A percentile compares a stretch with the other conserved stretches of the same genome.
Conservation (phyloP, 2,888 invertebrate genomes). For the Cetonia aurata region DNA sequence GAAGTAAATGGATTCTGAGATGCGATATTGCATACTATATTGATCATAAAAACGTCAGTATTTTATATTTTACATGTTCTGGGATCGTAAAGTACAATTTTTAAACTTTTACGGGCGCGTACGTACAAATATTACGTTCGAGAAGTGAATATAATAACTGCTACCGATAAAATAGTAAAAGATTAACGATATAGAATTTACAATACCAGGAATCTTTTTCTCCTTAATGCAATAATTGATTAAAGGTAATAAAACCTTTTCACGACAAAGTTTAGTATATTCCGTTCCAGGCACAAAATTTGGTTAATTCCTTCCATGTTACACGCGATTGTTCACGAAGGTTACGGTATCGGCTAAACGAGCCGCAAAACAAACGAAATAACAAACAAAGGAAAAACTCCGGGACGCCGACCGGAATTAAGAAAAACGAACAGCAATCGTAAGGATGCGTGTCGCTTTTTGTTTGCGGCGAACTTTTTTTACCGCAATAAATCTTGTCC, state of each 20-base stretch:
- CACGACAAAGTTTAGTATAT: too few species aligned
- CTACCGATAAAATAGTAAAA: not conserved
- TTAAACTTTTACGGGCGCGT: too few species aligned
- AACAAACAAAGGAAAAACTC: constrained; percentile 5
- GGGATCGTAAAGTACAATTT: too few species aligned
- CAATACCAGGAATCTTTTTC: not conserved
- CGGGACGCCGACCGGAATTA: too few species aligned
- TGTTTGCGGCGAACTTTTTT: constrained; percentile 32
- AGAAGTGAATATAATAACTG: too few species aligned
- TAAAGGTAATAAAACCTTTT: too few species aligned
- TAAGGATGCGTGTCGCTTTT: constrained; percentile 16
- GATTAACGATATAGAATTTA: not conserved
- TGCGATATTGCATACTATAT: too few species aligned
- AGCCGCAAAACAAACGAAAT: constrained; percentile 8
- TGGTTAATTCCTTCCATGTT: constrained; percentile 23
- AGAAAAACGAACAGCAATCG: too few species aligned
- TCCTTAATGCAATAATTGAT: not conserved
- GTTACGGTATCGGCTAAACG: constrained; percentile 21
- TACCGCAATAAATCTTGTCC: constrained; percentile 33
- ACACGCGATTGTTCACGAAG: constrained; percentile 20
- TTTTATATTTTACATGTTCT: too few species aligned
- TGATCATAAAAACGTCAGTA: too few species aligned
- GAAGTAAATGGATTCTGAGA: too few species aligned
- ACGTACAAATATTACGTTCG: too few species aligned
- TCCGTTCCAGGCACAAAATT: constrained; percentile 3